Base-by-base conservation (phyloP, 1,140 invertebrate species). In the Nylanderia fulva region DNA sequence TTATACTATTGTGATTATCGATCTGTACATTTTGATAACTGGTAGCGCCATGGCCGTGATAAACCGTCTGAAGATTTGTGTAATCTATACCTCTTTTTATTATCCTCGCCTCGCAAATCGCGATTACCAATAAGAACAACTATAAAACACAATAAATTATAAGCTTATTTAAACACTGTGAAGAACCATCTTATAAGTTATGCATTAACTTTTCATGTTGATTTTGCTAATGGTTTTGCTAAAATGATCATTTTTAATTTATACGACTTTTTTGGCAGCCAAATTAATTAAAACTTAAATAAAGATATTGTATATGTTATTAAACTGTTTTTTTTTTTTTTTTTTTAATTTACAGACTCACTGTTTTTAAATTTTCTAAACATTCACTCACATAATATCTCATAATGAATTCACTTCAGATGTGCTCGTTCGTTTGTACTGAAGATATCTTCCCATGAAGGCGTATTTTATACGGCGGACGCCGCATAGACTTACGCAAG, bases 1-100 rank as follows among this genome's bases (percentile, higher is more conserved):
- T 83, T 24, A 91, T 77, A 27, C 87, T 87, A n/a, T 74, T 85
- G 29, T 90, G 89, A 84, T 90, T 91, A 64, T 93, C 79, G 18
- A 92, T 72, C 24, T 91, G 76, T 21, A 92, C 91, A 33, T 92
- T 92, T 74, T 93, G 93, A 87, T 93, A 94, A 86, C 93, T 93
- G 48, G 91, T 92, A 33, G 93, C 92, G 54, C 93, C 92, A 29
- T 92, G 90, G 2, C 92, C 91, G 60, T 93, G 93, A 89, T 94
- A 88, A 54, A 92, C 85, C 5, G 91, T 77, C 24, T 88, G 91
- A n/a, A 92, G 92, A 85, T 92, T 88, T 18, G 93, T 61, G 75
- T 92, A 84, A 11, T 86, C 85, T n/a, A 88, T 52, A n/a, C 58
- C 74, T 72, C 90, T 85, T 0, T 92, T 71, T 89, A 93, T 85